Percentiles rank a stretch among this genome's conserved stretches.
phyloP scores from a whole-genome alignment of 2,888 invertebrate genomes.

The Eupithecia subumbrata region DNA sequence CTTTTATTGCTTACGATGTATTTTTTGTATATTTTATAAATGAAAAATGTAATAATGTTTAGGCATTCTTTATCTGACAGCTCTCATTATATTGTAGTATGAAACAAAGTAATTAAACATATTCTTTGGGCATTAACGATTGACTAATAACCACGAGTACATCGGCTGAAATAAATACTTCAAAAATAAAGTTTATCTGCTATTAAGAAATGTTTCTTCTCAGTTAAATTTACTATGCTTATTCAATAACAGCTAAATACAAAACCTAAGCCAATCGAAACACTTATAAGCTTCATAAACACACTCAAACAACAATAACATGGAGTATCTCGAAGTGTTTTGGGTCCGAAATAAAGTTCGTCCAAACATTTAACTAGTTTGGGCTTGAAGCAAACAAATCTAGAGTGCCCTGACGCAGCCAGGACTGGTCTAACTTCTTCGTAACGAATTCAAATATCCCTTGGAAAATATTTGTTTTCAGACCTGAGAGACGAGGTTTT shows the following conservation, averaged over 20 bases:
- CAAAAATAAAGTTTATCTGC: too few relatives aligned
- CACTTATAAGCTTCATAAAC: conserved; percentile 48
- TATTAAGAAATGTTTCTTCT: neutral
- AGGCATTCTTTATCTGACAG: conserved; percentile 8
- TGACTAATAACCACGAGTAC: neutral
- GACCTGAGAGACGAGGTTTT: conserved; percentile 25
- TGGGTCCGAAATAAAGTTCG: conserved; percentile 72
- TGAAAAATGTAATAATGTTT: conserved; percentile 18
- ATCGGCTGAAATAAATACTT: too few relatives aligned
- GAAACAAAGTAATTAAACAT: neutral
- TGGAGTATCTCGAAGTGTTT: conserved; percentile 69
- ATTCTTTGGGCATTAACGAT: neutral
- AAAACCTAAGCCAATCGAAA: conserved; percentile 8
- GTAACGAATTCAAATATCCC: conserved; percentile 63
- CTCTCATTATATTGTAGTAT: neutral
- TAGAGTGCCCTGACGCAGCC: conserved; percentile 64
- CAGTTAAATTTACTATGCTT: neutral
- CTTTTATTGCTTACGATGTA: neutral
- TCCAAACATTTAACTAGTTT: conserved; percentile 81
- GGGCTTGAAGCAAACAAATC: conserved; percentile 76
- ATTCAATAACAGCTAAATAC: neutral
- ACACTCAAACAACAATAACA: conserved; percentile 72
- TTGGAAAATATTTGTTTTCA: conserved; percentile 62
- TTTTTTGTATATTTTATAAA: conserved; percentile 13
- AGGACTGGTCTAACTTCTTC: conserved; percentile 58